Evolutionary conservation across 64 coral and sea anemone species (phyloP).

Genomic region (Dendronephthya gigantea): DNA sequence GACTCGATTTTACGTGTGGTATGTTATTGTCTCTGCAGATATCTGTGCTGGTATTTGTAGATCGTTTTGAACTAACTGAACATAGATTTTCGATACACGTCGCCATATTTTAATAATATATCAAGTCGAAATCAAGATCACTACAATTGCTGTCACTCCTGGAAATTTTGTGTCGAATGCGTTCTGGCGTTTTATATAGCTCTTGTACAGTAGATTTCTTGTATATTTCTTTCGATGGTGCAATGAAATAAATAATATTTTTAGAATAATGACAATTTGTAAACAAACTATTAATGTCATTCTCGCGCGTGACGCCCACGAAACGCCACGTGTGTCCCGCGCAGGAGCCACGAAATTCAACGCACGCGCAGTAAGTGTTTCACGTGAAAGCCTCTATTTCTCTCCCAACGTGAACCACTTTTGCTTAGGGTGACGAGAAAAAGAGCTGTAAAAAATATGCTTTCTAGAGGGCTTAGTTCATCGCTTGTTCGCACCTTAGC

Average conservation of each 20-base stretch:
- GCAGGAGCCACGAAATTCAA: neutral
- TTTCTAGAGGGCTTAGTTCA: neutral
- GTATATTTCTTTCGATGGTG: neutral
- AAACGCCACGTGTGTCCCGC: neutral
- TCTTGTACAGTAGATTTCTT: neutral
- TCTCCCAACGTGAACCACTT: slow-evolving; percentile 16
- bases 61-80: no score
- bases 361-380: neutral
- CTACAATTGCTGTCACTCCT: no score
- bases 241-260: neutral
- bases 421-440: neutral
- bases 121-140: no score
- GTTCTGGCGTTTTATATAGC: no score
- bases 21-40: no score
- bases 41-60: no score
- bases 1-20: no score
- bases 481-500: neutral
- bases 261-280: neutral
- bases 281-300: neutral
- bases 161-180: no score
- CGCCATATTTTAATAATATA: no score
- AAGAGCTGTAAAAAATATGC: neutral
- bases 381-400: neutral
- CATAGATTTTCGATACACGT: no score
- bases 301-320: neutral